These are phyloP conservation scores for Hypocryptadius cinnamomeus DNA, from an alignment of 2,113 vertebrate species.

Conservation along the genomic window DNA sequence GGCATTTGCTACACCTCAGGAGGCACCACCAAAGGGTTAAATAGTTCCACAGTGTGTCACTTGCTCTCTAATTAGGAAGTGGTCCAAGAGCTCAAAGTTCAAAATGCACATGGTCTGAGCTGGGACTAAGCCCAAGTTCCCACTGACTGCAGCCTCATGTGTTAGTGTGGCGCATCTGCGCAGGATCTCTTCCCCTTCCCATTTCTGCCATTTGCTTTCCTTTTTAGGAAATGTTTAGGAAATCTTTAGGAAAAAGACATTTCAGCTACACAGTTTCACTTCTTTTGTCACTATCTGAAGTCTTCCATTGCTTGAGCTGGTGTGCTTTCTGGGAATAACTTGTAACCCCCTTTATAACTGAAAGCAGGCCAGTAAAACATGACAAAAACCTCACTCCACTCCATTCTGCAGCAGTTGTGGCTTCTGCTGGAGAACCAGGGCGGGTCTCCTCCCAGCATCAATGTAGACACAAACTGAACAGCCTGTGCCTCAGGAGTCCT, in stretches of 20 bases:
- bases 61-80: conserved; percentile 23
- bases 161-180: not conserved
- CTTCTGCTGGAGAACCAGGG: not conserved
- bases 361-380: conserved; percentile 1
- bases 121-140: conserved; percentile 25
- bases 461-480: not conserved
- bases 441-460: not conserved
- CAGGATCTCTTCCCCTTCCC: not conserved
- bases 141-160: not conserved
- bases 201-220: not conserved
- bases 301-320: not conserved
- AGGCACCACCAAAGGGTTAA: conserved; percentile 12
- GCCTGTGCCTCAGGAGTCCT: not conserved
- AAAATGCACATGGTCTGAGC: conserved; percentile 7
- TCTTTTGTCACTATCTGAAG: not conserved
- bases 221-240: too few relatives aligned
- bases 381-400: not conserved
- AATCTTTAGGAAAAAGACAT: not conserved
- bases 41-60: not conserved
- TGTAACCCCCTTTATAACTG: not conserved
- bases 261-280: not conserved
- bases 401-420: not conserved
- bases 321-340: not conserved
- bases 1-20: not conserved
- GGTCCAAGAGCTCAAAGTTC: conserved; percentile 36